Evolutionary conservation across 2,888 invertebrate species (phyloP), one percentile per base, ranked within the genome.

Genomic region (Zonitis immaculata): DNA sequence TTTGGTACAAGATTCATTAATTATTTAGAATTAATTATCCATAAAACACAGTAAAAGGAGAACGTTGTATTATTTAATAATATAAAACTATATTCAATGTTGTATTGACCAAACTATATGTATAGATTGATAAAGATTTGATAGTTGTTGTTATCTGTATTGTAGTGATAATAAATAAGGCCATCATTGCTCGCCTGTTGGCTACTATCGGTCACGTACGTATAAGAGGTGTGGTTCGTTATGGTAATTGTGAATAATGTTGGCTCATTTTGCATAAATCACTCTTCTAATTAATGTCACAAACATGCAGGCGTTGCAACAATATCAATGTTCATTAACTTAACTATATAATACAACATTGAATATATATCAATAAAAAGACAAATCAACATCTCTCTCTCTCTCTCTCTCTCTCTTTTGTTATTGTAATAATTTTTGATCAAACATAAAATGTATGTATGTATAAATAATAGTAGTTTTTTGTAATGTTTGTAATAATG

Each of bases 181-280:
- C 52, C 58, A 52, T 59, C 56, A 57, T 44, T 52, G 52, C 48
- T 51, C 55, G 52, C 53, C 52, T 57, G 54, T 59, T 54, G 60
- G 58, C 59, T 58, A 62, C 44, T 61, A 63, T 60, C 63, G 65
- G 64, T 62, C 66, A 66, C 64, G 64, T 66, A 65, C 66, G 62
- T 67, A 68, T 68, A 65, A 69, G 71, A 72, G 73, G 71, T 71
- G 73, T 68, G 72, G 72, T 66, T 63, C 69, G 72, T 70, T 72
- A 73, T 72, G 73, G 72, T 75, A 74, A 75, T 74, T 73, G 72
- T 73, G 74, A 75, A 65, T 74, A 73, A 75, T 75, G 73, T 71
- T n/a, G 63, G 65, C 69, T 65, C 64, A 64, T 64, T 67, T 66
- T 64, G 64, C 68, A 72, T 75, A 75, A 74, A 74, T 75, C 73